A percentile compares a stretch with the other conserved stretches of the same genome.
Evolutionary conservation across 2,113 vertebrate genomes (phyloP).

Genomic region (Chlorodrepanis virens): DNA sequence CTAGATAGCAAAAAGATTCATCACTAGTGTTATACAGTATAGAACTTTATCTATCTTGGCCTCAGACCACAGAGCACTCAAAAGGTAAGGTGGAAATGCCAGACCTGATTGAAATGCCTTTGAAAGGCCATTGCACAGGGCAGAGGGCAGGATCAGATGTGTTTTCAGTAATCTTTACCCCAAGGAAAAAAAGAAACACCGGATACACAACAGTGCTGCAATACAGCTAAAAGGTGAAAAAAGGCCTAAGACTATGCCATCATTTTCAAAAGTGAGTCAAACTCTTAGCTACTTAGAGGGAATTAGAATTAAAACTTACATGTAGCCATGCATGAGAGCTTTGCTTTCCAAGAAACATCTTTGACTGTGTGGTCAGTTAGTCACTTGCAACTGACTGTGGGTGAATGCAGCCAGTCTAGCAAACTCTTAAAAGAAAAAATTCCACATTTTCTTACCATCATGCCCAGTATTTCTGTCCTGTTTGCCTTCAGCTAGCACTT

Average conservation of each 20-base stretch:
- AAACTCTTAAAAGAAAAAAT: not conserved
- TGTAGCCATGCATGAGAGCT: not conserved
- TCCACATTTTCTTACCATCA: not conserved
- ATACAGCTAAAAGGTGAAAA: not conserved
- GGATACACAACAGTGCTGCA: not conserved
- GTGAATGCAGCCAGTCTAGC: not conserved
- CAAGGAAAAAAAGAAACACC: not conserved
- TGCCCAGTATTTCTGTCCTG: not conserved
- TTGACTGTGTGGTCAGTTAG: not conserved
- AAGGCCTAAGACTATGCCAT: not conserved
- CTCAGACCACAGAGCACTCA: not conserved
- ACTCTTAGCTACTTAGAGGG: not conserved
- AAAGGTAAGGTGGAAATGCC: not conserved
- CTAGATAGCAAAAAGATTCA: not conserved
- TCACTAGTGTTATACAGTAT: not conserved
- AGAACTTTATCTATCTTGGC: not conserved
- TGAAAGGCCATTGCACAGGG: not conserved
- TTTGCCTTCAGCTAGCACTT: not conserved
- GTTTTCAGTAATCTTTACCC: not conserved
- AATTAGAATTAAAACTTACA: not conserved
- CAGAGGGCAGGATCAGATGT: not conserved
- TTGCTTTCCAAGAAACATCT: not conserved
- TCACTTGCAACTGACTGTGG: not conserved
- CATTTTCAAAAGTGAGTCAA: not conserved
- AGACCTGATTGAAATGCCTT: not conserved